phyloP scores from a whole-genome alignment of 1,140 invertebrate genomes.

The Drosophila sucinea region DNA sequence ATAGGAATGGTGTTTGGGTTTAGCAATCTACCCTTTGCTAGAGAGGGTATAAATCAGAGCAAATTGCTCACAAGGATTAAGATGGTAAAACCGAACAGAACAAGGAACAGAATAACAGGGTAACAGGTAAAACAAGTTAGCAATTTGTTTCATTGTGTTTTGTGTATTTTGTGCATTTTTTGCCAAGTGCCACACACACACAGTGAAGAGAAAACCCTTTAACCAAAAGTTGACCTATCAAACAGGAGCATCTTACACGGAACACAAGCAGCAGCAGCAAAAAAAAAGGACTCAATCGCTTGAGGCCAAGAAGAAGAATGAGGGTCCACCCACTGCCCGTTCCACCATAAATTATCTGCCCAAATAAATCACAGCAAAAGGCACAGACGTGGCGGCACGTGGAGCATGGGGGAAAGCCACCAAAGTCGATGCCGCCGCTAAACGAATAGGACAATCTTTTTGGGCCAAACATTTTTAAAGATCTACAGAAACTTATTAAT shows the following conservation, averaged over 20 bases:
- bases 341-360: conserved; percentile 65
- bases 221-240: conserved; percentile 35
- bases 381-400: conserved; percentile 4
- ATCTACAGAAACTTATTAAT: conserved; percentile 71
- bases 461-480: conserved; percentile 58
- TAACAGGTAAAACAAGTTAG: background rate
- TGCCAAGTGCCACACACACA: background rate
- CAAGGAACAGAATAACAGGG: conserved; percentile 12
- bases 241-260: conserved; percentile 37
- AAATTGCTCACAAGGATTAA: conserved; percentile 47
- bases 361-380: conserved; percentile 70
- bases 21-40: background rate
- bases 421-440: background rate
- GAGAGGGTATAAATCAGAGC: background rate
- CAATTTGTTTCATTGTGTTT: background rate
- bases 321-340: conserved; percentile 26
- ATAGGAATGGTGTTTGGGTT: too few species aligned
- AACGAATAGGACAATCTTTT: conserved; percentile 42
- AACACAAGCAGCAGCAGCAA: conserved; percentile 1
- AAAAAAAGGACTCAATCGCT: background rate
- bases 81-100: conserved; percentile 31
- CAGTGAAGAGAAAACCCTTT: conserved; percentile 19
- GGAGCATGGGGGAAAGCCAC: too few species aligned
- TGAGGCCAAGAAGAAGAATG: background rate
- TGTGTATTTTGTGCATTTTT: conserved; percentile 13